phyloP scores from a whole-genome alignment of 2,113 vertebrate genomes.

The Boulengeromyrus knoepffleri region DNA sequence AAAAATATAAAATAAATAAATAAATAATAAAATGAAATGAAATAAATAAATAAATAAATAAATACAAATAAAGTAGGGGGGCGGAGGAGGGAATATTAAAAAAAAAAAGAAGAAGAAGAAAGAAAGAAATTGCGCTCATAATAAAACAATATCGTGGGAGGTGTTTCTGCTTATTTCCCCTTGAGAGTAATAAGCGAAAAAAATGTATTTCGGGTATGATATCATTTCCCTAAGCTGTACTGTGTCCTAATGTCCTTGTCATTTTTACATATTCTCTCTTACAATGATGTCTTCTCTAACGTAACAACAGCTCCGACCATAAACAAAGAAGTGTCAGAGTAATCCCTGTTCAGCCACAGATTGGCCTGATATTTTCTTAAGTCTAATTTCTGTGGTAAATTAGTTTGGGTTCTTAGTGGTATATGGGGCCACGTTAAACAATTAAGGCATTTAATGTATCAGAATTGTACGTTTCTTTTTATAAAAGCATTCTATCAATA shows the following conservation, averaged over 20 bases:
- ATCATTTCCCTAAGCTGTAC: not conserved
- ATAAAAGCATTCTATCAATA: not conserved
- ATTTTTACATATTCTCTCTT: not conserved
- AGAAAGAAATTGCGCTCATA: not conserved
- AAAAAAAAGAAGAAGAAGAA: no score
- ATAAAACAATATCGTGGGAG: not conserved
- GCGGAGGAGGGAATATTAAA: no score
- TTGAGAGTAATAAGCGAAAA: not conserved
- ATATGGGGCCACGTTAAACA: not conserved
- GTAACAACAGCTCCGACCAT: not conserved
- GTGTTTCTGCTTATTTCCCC: not conserved
- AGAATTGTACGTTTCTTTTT: not conserved
- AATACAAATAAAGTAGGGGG: no score
- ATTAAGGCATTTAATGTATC: not conserved
- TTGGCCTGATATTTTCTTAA: not conserved
- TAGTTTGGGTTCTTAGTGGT: not conserved
- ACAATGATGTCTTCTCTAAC: not conserved
- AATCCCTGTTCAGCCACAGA: not conserved
- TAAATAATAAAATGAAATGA: no score
- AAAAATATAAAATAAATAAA: no score
- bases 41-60: no score
- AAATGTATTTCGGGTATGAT: not conserved
- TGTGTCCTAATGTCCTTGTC: not conserved
- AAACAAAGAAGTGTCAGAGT: not conserved
- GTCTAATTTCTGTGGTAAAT: not conserved